Evolutionary conservation across 1,140 invertebrate genomes (phyloP).

Genomic region (Drosophila kanapiae): DNA sequence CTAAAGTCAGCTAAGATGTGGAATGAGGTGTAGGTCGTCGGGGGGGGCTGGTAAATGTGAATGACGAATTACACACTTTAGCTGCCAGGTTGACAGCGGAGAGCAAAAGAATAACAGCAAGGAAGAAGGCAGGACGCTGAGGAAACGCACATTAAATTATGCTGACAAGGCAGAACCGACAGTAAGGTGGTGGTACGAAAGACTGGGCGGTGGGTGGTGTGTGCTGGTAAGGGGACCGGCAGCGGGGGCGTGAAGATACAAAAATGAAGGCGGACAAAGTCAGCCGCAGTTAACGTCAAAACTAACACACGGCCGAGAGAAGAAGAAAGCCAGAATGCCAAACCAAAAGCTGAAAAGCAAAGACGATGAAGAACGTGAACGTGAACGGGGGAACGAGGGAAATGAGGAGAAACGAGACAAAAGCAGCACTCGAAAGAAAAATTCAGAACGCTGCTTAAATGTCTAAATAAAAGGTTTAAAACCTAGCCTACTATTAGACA

Average conservation of each 20-base stretch:
- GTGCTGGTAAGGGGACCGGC: slow-evolving; percentile 1
- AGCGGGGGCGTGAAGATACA: slow-evolving; percentile 27
- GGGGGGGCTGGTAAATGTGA: slow-evolving; percentile 57
- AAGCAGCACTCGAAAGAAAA: slow-evolving; percentile 6
- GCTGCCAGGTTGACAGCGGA: slow-evolving; percentile 72
- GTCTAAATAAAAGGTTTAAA: background rate
- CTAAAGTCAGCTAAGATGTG: background rate
- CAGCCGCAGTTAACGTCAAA: slow-evolving; percentile 73
- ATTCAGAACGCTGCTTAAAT: background rate
- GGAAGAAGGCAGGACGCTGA: slow-evolving; percentile 15
- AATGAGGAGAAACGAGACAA: slow-evolving; percentile 13
- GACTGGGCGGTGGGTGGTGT: background rate
- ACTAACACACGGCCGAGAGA: slow-evolving; percentile 49
- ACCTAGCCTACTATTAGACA: background rate
- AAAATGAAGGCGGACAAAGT: slow-evolving; percentile 47
- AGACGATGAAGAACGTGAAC: slow-evolving; percentile 40
- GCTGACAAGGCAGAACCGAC: slow-evolving; percentile 66
- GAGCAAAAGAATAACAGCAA: slow-evolving; percentile 27
- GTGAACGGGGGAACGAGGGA: background rate
- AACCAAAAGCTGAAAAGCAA: slow-evolving; percentile 63
- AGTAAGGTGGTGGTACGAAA: slow-evolving; percentile 13
- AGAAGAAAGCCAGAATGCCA: slow-evolving; percentile 42
- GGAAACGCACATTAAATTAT: slow-evolving; percentile 69
- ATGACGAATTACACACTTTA: slow-evolving; percentile 81
- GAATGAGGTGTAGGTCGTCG: background rate